A percentile compares a stretch with the other conserved stretches of the same genome.
These are phyloP conservation scores for Petrophora chlorosata DNA, from an alignment of 2,888 invertebrate genomes.

Conservation along the genomic window DNA sequence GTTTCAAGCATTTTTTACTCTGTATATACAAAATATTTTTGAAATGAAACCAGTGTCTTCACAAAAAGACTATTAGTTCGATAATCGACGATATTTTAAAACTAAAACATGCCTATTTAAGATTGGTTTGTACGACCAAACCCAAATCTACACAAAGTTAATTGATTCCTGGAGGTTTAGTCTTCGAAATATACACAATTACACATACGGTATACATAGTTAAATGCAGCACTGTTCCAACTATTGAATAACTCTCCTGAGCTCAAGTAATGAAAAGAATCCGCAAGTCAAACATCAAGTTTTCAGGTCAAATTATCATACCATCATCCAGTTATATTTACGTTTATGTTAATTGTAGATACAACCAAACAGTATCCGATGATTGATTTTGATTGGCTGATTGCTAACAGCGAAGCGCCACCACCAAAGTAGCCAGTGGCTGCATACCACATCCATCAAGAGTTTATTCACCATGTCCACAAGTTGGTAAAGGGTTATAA, in stretches of 20 bases:
- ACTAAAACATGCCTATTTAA: too few species aligned
- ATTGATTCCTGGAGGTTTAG: background rate
- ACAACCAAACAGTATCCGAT: conserved; percentile 82
- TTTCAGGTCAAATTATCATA: conserved; percentile 21
- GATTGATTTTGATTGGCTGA: conserved; percentile 84
- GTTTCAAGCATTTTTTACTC: too few species aligned
- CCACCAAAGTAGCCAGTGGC: conserved; percentile 68
- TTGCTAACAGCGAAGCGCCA: conserved; percentile 74
- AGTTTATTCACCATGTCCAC: conserved; percentile 45
- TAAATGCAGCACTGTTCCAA: conserved; percentile 8
- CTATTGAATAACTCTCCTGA: too few species aligned
- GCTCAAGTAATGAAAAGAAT: conserved; percentile 21
- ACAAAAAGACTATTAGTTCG: too few species aligned
- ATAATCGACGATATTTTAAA: too few species aligned
- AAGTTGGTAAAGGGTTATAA: conserved; percentile 56
- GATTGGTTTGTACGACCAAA: too few species aligned
- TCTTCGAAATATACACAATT: conserved; percentile 11
- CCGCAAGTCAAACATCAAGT: conserved; percentile 17
- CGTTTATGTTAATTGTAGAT: conserved; percentile 82
- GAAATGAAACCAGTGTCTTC: too few species aligned
- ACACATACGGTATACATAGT: conserved; percentile 18
- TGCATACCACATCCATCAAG: conserved; percentile 22
- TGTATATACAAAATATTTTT: background rate
- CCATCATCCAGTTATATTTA: conserved; percentile 57
- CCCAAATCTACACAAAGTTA: background rate